Evolutionary conservation across 2,797 vertebrate species (phyloP).

Genomic region (Argentina silus): DNA sequence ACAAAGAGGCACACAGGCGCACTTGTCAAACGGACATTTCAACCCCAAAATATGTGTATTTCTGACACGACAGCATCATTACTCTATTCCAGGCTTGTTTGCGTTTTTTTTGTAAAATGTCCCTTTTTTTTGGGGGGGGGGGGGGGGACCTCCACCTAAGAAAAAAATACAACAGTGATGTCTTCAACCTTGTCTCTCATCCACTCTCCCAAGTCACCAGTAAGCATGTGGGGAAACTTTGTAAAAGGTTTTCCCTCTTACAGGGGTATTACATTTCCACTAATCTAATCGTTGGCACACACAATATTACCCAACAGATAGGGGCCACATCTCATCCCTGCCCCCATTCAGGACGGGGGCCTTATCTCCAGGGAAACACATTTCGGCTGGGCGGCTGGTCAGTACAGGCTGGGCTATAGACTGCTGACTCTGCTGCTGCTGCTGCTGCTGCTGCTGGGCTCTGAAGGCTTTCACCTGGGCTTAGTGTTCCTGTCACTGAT

Average conservation of each 20-base stretch:
- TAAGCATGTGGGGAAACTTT: conserved; percentile 48
- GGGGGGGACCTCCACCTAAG: neutral
- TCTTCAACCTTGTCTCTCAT: conserved; percentile 42
- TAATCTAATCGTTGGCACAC: conserved; percentile 66
- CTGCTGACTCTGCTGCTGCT: conserved; percentile 29
- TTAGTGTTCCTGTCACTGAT: conserved; percentile 56
- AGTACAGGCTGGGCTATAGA: neutral
- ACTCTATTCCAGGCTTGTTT: too few relatives aligned
- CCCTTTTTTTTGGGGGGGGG: neutral
- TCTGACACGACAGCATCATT: too few relatives aligned
- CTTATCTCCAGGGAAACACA: conserved; percentile 83
- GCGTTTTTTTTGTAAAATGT: neutral
- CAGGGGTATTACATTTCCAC: conserved; percentile 74
- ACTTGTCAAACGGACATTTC: too few relatives aligned
- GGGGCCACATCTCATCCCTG: conserved; percentile 70
- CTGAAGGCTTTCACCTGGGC: conserved; percentile 67
- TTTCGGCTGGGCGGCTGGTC: conserved; percentile 61
- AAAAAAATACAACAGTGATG: conserved; percentile 3
- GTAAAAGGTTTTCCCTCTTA: conserved; percentile 37
- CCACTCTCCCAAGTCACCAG: conserved; percentile 35
- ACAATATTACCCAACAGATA: conserved; percentile 78
- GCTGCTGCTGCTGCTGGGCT: conserved; percentile 71
- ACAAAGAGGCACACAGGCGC: conserved; percentile 9
- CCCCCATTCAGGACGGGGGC: conserved; percentile 65
- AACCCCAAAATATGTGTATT: too few relatives aligned